Base-by-base conservation (phyloP, 1,140 invertebrate genomes). In the Cotesia glomerata region DNA sequence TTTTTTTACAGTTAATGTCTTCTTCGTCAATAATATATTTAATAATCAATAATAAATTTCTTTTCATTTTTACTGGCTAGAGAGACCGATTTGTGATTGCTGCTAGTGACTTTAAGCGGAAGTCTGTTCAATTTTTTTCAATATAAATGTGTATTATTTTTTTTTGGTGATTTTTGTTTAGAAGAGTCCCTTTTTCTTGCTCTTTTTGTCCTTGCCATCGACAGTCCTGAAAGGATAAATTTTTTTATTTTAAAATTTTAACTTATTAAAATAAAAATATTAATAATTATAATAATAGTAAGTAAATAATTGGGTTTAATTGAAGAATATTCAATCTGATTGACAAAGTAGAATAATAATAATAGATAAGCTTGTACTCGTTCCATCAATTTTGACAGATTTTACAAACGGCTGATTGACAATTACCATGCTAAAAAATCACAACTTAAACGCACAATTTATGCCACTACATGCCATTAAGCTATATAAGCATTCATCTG, bases 191-290 rank as follows among this genome's bases (percentile, higher is more conserved):
- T 90, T 90, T 82, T 89, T 90, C 88, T 90, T 90, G 77, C 78
- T 89, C 80, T 89, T 89, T 83, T 90, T 90, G 75, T 89, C 88
- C 85, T 90, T 90, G 77, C 89, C 89, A 75, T 90, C 89, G 75
- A 89, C 87, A 64, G 87, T 76, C 82, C 89, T 90, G 87, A 79
- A 88, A 87, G 80, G 78, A 80, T 79, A 85, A 86, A 84, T 68
- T 69, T 67, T 45, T 49, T n/a, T 13, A 35, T 54, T 49, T 67
- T 16, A 65, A 34, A 51, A 5, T 14, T n/a, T 32, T 61, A 4
- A 9, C 7, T 34, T 56, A 56, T 56, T 56, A 3, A 3, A n/a
- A 1, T 16, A 7, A 3, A 1, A 18, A 71, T 64, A 26, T 1
- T 26, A 1, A 26, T 26, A 26, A 26, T 26, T 26, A 26, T 26